Evolutionary conservation across 2,888 invertebrate species (phyloP).

Genomic region (Caenorhabditis drosophilae): DNA sequence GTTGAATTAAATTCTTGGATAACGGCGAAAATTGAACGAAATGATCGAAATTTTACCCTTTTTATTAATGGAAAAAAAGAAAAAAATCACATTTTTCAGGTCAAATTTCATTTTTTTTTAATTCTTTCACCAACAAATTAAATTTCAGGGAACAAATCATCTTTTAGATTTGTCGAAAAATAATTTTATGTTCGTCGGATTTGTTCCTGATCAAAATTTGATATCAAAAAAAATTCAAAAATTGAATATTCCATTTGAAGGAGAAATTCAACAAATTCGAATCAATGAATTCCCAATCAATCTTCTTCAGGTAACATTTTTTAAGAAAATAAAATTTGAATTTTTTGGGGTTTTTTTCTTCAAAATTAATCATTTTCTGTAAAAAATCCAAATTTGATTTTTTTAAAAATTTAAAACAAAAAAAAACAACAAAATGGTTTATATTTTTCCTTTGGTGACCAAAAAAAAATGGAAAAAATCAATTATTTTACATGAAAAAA

Average conservation of each 20-base stretch:
- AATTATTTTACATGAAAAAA: too few relatives aligned
- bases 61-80: constrained; percentile 23
- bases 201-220: constrained; percentile 21
- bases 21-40: constrained; percentile 18
- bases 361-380: not conserved
- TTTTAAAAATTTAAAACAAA: not conserved
- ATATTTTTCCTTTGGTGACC: not conserved
- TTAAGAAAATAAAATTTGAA: not conserved
- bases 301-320: constrained; percentile 27
- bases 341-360: not conserved
- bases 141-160: constrained; percentile 35
- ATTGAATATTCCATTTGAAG: constrained; percentile 35
- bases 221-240: constrained; percentile 43
- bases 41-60: constrained; percentile 24
- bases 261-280: constrained; percentile 31
- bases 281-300: constrained; percentile 47
- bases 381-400: not conserved
- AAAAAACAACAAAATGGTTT: not conserved
- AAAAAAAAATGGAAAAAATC: too few relatives aligned
- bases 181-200: constrained; percentile 38
- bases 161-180: constrained; percentile 43
- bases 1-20: constrained; percentile 25
- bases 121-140: too few relatives aligned
- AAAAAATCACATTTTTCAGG: constrained; percentile 10
- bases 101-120: too few relatives aligned